Conservation (phyloP, 2,888 invertebrate species). For the Eilema sororculum region DNA sequence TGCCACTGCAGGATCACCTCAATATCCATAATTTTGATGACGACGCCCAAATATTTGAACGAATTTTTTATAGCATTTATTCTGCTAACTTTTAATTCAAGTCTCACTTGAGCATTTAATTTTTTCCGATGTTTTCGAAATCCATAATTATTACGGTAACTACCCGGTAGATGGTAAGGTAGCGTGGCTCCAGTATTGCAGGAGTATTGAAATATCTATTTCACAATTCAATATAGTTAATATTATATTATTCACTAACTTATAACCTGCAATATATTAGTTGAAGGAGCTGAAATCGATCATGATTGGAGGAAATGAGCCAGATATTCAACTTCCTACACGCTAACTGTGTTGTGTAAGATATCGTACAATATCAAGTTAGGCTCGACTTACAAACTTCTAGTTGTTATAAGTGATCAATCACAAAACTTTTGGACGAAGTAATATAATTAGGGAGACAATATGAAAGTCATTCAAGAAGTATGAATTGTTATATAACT, state of each 20-base stretch:
- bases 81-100: too few relatives aligned
- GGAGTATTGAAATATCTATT: background rate
- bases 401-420: background rate
- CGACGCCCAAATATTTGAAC: too few relatives aligned
- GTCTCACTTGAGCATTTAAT: too few relatives aligned
- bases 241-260: background rate
- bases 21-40: too few relatives aligned
- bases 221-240: background rate
- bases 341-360: too few relatives aligned
- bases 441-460: background rate
- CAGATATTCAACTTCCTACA: background rate
- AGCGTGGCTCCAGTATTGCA: too few relatives aligned
- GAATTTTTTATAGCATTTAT: too few relatives aligned
- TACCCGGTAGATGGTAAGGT: too few relatives aligned
- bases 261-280: background rate
- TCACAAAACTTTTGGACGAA: background rate
- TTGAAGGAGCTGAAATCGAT: constrained; percentile 1
- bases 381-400: background rate
- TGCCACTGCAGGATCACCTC: too few relatives aligned
- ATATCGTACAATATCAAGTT: background rate
- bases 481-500: too few relatives aligned
- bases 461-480: background rate
- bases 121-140: too few relatives aligned
- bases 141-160: too few relatives aligned
- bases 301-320: background rate